Base-by-base conservation (phyloP, 2,113 vertebrate genomes). In the Scolopax mira region DNA sequence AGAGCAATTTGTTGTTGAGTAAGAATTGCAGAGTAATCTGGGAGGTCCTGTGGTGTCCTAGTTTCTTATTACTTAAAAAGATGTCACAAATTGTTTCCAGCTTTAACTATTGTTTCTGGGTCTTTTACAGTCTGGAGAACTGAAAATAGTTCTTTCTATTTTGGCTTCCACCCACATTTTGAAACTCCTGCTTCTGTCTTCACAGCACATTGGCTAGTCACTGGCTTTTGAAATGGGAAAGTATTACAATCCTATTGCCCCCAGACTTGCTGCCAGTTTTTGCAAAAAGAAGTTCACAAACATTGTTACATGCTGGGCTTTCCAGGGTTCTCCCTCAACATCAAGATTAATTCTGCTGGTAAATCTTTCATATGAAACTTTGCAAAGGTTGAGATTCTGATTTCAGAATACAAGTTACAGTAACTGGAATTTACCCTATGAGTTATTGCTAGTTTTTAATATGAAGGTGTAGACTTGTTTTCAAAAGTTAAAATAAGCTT, bases 361-460 rank as follows among this genome's bases (percentile, higher is more conserved):
- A 85, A 92, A 79, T 57, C 28, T 77, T 88, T 90, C 42, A 28
- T 82, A 27, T 61, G 77, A 95, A 61, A 65, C 42, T 95, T 88
- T 91, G 39, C 24, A 92, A 90, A 96, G 77, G 33, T 89, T 93
- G 81, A 44, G 49, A 54, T 96, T 93, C 39, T 73, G 91, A 74
- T 92, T 97, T 88, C 85, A 84, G 67, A 89, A 75, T 88, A 57
- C 30, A 54, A 70, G 46, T 75, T 83, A 48, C 8, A 49, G 19
- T 80, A 79, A 69, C 71, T 54, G 62, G 60, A 78, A 80, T 82
- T 87, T 92, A 81, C 13, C 22, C 28, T 78, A 49, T 23, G 46
- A 94, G 51, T 85, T 28, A 44, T 41, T 77, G 64, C 35, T 82
- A 17, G 67, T 85, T 37, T 86, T 12, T 31, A 85, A 33, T 44